Evolutionary conservation across 2,888 invertebrate genomes (phyloP), one percentile per base, ranked within the genome.

Genomic region (Andrena fulva): DNA sequence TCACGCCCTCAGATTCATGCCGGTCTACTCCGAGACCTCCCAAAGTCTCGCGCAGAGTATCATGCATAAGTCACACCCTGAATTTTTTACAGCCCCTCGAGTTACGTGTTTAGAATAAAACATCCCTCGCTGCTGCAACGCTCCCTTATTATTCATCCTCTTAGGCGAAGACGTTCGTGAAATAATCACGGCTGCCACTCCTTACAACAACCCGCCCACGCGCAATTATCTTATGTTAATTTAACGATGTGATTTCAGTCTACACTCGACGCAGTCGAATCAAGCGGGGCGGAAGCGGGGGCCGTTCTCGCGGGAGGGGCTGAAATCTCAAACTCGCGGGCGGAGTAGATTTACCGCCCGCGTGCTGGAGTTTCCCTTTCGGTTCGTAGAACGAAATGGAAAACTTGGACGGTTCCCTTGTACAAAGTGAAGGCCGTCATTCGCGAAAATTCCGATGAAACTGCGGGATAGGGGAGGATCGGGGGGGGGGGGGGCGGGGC

Each of bases 361-460:
- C 12, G 24, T 20, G 27, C 16, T 56, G 69, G 16, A 20, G 16
- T 33, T 66, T 35, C 54, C 67, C 72, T 73, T 76, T 70, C 63
- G 48, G 72, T 74, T 77, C 35, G 67, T 16, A 42, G 56, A 74
- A 71, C 33, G 71, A 77, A 69, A 83, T 64, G 69, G 63, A 31
- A 59, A 83, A 73, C 73, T 80, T 72, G 63, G 77, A 63, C 5
- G 27, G 60, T 8, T 52, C 24, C 50, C 20, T 6, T 29, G 16
- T 59, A 60, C 56, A 63, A 33, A 33, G 59, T 29, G 29, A 50
- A 42, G 20, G 35, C 50, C 27, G 31, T 56, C 29, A 59, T 60
- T 68, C 66, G 64, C 62, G 67, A 72, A 64, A 77, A 80, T 74
- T 74, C 54, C 80, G 74, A 76, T 71, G 80, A 77, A 85, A 83